Conservation (phyloP, 1,140 invertebrate species). For the Drosophila sechellia region DNA sequence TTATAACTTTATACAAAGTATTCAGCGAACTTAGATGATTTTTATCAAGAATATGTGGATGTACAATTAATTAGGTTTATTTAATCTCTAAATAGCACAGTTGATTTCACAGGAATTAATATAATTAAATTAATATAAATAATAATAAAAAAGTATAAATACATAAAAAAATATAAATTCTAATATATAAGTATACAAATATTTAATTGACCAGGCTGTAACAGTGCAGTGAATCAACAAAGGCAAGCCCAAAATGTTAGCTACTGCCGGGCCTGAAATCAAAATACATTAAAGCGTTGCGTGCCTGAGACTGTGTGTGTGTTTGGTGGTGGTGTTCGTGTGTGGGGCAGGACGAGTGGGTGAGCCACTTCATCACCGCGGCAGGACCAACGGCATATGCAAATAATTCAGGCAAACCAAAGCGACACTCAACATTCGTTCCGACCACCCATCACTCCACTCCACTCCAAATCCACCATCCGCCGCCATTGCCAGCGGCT, state of each 20-base stretch:
- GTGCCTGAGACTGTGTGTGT: constrained; percentile 48
- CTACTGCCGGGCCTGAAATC: constrained; percentile 63
- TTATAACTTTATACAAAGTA: too few species aligned
- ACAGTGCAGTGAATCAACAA: constrained; percentile 29
- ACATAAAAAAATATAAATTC: too few species aligned
- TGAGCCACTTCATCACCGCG: constrained; percentile 55
- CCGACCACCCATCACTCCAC: constrained; percentile 27
- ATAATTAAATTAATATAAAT: too few species aligned
- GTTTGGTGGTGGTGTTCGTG: constrained; percentile 8
- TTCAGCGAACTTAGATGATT: too few species aligned
- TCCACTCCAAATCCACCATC: too few species aligned
- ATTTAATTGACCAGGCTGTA: too few species aligned
- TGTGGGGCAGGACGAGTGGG: constrained; percentile 38
- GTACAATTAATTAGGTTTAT: too few species aligned
- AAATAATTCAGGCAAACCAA: constrained; percentile 72
- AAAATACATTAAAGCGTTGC: constrained; percentile 81
- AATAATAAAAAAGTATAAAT: too few species aligned
- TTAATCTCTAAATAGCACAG: too few species aligned
- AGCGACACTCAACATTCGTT: constrained; percentile 73
- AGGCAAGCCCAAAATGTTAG: constrained; percentile 47
- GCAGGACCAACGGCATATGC: constrained; percentile 62
- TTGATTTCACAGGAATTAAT: too few species aligned
- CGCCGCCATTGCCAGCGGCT: constrained; percentile 52
- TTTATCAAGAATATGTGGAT: too few species aligned
- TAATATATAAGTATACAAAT: too few species aligned